Conservation (phyloP, 53 echinoderm and acorn worm genomes). For the Paracentrotus lividus region DNA sequence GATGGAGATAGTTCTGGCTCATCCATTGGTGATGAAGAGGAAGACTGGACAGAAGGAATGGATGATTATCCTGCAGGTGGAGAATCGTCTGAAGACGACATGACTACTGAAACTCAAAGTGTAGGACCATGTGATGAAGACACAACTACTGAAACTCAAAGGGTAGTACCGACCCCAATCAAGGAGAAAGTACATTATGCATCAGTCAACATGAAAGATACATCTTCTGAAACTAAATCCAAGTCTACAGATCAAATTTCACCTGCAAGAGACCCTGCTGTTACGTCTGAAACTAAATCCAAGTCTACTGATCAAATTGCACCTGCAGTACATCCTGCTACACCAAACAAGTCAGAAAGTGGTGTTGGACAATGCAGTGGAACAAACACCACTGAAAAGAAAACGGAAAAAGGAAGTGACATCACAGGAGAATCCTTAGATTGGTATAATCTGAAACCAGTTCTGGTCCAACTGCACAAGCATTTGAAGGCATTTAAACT, state of each 20-base stretch:
- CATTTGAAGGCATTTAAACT: slow-evolving; percentile 30
- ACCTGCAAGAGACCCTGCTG: not conserved
- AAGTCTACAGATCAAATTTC: not conserved
- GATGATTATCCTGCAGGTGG: slow-evolving; percentile 16
- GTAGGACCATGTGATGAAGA: slow-evolving; percentile 15
- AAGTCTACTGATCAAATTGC: not conserved
- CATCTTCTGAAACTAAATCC: not conserved
- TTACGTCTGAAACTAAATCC: not conserved
- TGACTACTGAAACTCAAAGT: not conserved
- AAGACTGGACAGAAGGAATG: slow-evolving; percentile 23
- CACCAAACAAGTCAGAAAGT: not conserved
- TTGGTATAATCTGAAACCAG: slow-evolving; percentile 48
- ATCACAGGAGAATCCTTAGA: slow-evolving; percentile 34
- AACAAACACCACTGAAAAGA: not conserved
- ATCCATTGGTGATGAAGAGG: slow-evolving; percentile 10
- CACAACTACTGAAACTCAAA: not conserved
- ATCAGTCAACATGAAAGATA: not conserved
- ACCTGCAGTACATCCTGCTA: not conserved
- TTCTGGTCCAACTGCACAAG: slow-evolving; percentile 3
- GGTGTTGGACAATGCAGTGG: not conserved
- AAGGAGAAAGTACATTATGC: not conserved
- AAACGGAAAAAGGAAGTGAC: not conserved
- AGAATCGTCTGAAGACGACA: slow-evolving; percentile 35
- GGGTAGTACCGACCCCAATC: not conserved
- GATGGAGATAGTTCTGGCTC: slow-evolving; percentile 10